Evolutionary conservation across 2,888 invertebrate species (phyloP), one percentile per base, ranked within the genome.

Genomic region (Lagria hirta): DNA sequence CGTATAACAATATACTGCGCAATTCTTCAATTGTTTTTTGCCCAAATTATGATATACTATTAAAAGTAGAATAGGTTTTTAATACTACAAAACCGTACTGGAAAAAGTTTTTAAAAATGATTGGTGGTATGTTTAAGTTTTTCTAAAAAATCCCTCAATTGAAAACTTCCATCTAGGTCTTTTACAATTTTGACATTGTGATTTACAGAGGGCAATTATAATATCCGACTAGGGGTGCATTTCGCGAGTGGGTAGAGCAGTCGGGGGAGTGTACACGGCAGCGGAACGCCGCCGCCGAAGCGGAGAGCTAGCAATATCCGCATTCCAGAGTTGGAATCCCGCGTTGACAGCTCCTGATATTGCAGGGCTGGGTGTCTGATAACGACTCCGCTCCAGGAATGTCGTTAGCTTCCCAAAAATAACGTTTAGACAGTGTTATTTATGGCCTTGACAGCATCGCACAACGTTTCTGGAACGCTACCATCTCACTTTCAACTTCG

Each of bases 351-450:
- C 59, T 57, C 57, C 61, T 65, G 66, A 67, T 66, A 67, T 66
- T 66, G 67, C 67, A 63, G 61, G 60, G 58, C 48, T 48, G 54
- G 66, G 65, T 62, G 66, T 68, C 64, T 66, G 67, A 67, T 68
- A 68, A 66, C 66, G 65, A 64, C 64, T 61, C 56, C 53, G 66
- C 64, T 68, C 62, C 65, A 64, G 70, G 71, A 70, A 71, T 71
- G 70, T 70, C 70, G 70, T 71, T 71, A 70, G 69, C 71, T 70
- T 64, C 66, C 69, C 70, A 71, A 71, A 71, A 71, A 70, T 71
- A 70, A 71, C 69, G 65, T 68, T 70, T 68, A 68, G 68, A 67
- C 66, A 67, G 62, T 60, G 69, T 71, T 70, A 71, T 71, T 71
- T 71, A 70, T 71, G 65, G 67, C 62, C 60, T 60, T 63, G 65